Percentiles rank a stretch among this genome's conserved stretches.
phyloP scores from a whole-genome alignment of 2,113 vertebrate species.

The Lasiurus cinereus region DNA sequence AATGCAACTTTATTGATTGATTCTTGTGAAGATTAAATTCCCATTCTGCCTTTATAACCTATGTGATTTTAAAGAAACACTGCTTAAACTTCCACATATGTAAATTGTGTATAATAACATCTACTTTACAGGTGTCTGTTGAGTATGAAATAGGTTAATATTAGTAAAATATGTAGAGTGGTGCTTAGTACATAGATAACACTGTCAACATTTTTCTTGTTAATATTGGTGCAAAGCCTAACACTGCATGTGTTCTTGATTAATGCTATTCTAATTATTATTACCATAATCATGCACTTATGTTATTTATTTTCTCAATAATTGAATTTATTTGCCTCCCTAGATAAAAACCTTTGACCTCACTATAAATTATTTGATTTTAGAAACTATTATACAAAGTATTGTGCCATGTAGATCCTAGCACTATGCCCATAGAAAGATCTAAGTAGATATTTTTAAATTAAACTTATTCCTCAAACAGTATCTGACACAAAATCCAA shows the following conservation, averaged over 20 bases:
- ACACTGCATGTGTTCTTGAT: neutral
- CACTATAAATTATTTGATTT: neutral
- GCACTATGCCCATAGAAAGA: neutral
- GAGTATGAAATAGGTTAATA: neutral
- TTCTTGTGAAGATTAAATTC: neutral
- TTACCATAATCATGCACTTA: neutral
- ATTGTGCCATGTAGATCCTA: neutral
- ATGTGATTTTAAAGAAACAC: neutral
- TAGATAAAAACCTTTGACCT: neutral
- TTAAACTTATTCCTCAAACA: neutral
- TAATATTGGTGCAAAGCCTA: neutral
- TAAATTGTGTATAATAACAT: neutral
- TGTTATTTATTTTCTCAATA: neutral
- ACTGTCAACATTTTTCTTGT: neutral
- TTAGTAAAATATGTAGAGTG: neutral
- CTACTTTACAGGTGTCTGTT: neutral
- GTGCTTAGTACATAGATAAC: neutral
- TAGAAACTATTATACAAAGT: neutral
- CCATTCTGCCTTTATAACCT: neutral
- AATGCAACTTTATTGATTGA: neutral
- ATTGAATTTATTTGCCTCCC: neutral
- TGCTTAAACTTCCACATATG: neutral
- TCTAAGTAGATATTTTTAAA: constrained; percentile 27
- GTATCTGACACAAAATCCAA: neutral
- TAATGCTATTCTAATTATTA: neutral